phyloP scores from a whole-genome alignment of 2,888 invertebrate genomes.

The Laspeyria flexula region DNA sequence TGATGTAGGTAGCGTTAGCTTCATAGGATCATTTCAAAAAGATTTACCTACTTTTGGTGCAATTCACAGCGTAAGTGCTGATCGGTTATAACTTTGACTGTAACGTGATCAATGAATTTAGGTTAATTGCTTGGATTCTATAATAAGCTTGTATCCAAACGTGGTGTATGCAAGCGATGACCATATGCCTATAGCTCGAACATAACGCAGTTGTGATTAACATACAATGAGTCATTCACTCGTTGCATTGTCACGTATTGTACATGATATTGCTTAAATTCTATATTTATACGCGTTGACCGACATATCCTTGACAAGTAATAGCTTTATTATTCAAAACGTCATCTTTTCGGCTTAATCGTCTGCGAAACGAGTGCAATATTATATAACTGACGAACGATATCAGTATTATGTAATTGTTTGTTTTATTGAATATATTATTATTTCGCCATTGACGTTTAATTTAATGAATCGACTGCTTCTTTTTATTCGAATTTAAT shows the following conservation, averaged over 20 bases:
- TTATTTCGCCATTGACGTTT: no score
- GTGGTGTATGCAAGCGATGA: neutral
- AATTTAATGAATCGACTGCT: no score
- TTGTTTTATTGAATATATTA: slow-evolving; percentile 6
- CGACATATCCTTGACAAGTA: slow-evolving; percentile 24
- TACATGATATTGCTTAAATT: slow-evolving; percentile 12
- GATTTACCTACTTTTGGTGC: no score
- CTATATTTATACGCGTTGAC: slow-evolving; percentile 22
- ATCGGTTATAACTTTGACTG: no score
- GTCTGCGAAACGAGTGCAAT: slow-evolving; percentile 2
- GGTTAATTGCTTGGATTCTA: no score
- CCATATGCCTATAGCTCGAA: neutral
- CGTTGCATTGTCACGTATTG: slow-evolving; percentile 1
- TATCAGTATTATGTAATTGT: slow-evolving; percentile 17
- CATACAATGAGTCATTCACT: slow-evolving; percentile 13
- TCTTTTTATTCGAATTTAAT: no score
- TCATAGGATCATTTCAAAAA: no score
- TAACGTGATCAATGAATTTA: no score
- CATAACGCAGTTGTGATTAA: slow-evolving; percentile 4
- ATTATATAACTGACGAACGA: slow-evolving; percentile 16
- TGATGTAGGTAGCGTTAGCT: no score
- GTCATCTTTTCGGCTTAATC: slow-evolving; percentile 9
- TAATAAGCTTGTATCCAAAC: neutral
- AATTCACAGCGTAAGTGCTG: no score
- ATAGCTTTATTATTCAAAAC: slow-evolving; percentile 33